Base-by-base conservation (phyloP, 2,888 invertebrate species). In the Volucella zonaria region DNA sequence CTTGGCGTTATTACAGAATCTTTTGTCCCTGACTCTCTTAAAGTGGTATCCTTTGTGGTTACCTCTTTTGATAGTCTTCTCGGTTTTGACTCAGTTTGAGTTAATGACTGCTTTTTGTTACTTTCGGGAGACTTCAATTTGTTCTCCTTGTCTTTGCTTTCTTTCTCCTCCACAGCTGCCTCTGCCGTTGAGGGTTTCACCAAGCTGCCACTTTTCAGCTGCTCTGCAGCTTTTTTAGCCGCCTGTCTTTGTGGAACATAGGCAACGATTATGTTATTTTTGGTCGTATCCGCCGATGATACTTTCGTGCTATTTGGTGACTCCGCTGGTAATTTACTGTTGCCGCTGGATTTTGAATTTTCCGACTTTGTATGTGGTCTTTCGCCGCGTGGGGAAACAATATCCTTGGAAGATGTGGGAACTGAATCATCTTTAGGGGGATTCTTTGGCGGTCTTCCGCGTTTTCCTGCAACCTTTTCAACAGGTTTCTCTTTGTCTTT, bases 181-280 rank as follows among this genome's bases (percentile, higher is more conserved):
- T 82, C 74, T 18, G 80, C 10, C 18, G 85, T 38, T 45, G 59
- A 64, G n/a, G 75, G 42, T 56, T 89, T 88, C 38, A 95, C 95
- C 87, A 95, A 93, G 8, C 96, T 96, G 14, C 96, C 96, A 90
- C 96, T 96, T 90, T 97, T 96, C 71, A 97, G 96, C 89, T 97
- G 96, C 88, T 97, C 97, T 1, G 97, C 97, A 0, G 97, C 97
- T 90, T 97, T 97, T 90, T 97, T 97, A 11, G 97, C 97, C 1
- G 97, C 97, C 92, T 97, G 96, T 81, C 97, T 93, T 90, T 97
- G 97, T 1, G 97, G 97, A 23, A 97, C 97, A 90, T 97, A 96
- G 0, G 96, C 95, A 52, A 96, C 93, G 59, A 95, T 93, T 89
- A 95, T 94, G 87, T 92, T 92, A 86, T 93, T 90, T 88, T 89